These are phyloP conservation scores for Semicossyphus pulcher DNA, from an alignment of 2,113 vertebrate genomes.

Conservation along the genomic window DNA sequence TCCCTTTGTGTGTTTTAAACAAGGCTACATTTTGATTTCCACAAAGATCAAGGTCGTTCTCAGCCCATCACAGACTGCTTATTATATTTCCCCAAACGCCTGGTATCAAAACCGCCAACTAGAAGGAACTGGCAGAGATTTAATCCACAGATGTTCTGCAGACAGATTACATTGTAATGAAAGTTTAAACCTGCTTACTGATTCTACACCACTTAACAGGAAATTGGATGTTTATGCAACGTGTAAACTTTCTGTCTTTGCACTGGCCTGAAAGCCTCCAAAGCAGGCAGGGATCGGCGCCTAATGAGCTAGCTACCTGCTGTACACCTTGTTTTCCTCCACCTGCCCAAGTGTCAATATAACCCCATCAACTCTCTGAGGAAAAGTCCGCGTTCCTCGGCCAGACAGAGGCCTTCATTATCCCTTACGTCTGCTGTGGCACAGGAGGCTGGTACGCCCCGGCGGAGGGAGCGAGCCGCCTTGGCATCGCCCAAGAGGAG, in stretches of 20 bases:
- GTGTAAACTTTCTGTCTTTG: constrained; percentile 33
- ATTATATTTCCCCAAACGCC: constrained; percentile 25
- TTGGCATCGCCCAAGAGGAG: constrained; percentile 79
- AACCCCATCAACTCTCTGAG: constrained; percentile 62
- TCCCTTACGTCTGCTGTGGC: constrained; percentile 70
- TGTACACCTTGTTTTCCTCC: constrained; percentile 71
- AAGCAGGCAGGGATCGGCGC: constrained; percentile 32
- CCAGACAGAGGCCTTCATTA: constrained; percentile 79
- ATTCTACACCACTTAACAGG: constrained; percentile 30
- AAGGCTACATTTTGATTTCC: constrained; percentile 20
- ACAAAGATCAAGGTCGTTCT: constrained; percentile 50
- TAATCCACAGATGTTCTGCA: constrained; percentile 36
- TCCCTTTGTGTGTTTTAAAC: constrained; percentile 1
- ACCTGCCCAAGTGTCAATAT: constrained; percentile 76
- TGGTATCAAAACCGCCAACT: not conserved
- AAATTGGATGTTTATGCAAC: constrained; percentile 26
- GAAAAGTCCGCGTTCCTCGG: constrained; percentile 53
- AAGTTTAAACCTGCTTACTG: constrained; percentile 33
- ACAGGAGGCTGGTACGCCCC: constrained; percentile 71
- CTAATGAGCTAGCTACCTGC: constrained; percentile 74
- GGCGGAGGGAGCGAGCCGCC: constrained; percentile 48
- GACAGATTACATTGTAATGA: not conserved
- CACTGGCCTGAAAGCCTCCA: constrained; percentile 16
- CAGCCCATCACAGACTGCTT: not conserved
- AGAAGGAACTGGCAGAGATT: not conserved